A percentile compares a stretch with the other conserved stretches of the same genome.
phyloP scores from a whole-genome alignment of 1,140 invertebrate genomes.

The Hirudo medicinalis region DNA sequence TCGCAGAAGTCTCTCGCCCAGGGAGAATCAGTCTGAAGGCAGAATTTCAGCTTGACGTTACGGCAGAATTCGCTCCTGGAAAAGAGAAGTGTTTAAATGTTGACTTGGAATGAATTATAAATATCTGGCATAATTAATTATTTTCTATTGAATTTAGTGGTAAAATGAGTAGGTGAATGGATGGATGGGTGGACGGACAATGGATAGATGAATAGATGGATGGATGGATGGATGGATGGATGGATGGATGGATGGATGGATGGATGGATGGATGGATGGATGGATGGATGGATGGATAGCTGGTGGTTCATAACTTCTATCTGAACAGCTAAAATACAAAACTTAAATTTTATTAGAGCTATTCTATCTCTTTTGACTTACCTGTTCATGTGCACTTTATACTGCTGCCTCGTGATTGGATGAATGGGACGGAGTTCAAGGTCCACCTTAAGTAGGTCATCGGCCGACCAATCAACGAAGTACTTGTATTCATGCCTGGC shows the following conservation, averaged over 20 bases:
- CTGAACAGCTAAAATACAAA: not conserved
- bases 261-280: not conserved
- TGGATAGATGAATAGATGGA: not conserved
- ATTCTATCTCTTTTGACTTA: too few species aligned
- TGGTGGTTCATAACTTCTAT: not conserved
- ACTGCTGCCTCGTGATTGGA: constrained; percentile 23
- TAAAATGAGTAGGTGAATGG: not conserved
- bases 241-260: not conserved
- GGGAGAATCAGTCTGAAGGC: constrained; percentile 23
- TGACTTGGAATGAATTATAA: too few species aligned
- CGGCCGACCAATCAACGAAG: constrained; percentile 25
- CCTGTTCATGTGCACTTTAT: constrained; percentile 27
- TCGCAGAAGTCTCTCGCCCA: constrained; percentile 25
- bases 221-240: not conserved
- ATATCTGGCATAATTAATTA: too few species aligned
- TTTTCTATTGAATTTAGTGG: too few species aligned
- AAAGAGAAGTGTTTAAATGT: not conserved
- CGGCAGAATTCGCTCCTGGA: constrained; percentile 26
- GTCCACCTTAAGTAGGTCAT: constrained; percentile 23
- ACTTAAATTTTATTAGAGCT: too few species aligned
- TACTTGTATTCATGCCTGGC: constrained; percentile 26
- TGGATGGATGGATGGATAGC: not conserved
- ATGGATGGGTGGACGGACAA: not conserved
- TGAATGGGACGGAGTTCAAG: constrained; percentile 21
- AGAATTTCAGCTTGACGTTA: constrained; percentile 26